Conservation (phyloP, 2,797 vertebrate species). For the Pygocentrus nattereri region DNA sequence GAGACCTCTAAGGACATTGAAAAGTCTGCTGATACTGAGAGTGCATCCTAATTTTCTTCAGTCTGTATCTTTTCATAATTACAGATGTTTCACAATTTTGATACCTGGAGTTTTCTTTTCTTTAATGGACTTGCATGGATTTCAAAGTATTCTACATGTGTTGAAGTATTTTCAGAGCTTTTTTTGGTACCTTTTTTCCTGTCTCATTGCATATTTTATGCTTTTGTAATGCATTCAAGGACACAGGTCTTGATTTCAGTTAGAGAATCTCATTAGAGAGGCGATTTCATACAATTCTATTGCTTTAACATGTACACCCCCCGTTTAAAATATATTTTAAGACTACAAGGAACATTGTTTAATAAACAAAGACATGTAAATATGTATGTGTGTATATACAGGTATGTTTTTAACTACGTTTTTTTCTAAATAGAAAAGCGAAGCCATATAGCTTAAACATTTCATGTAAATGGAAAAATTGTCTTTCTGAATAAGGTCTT, state of each 20-base stretch:
- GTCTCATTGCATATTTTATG: conserved; percentile 64
- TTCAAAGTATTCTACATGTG: conserved; percentile 32
- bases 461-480: conserved; percentile 68
- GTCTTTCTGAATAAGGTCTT: conserved; percentile 63
- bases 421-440: conserved; percentile 83
- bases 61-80: conserved; percentile 18
- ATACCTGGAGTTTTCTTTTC: conserved; percentile 23
- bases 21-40: conserved; percentile 72
- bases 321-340: conserved; percentile 60
- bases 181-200: not conserved
- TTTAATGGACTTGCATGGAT: conserved; percentile 44
- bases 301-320: conserved; percentile 60
- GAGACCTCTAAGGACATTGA: conserved; percentile 79
- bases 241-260: conserved; percentile 54
- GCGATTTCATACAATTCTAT: conserved; percentile 53
- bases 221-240: conserved; percentile 66
- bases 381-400: conserved; percentile 86
- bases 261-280: conserved; percentile 48
- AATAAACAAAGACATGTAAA: conserved; percentile 77
- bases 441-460: conserved; percentile 83
- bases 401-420: conserved; percentile 81
- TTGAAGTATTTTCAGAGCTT: not conserved
- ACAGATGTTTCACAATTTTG: conserved; percentile 4
- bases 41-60: conserved; percentile 64
- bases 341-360: conserved; percentile 65